Evolutionary conservation across 2,888 invertebrate species (phyloP).

Genomic region (Itoplectis maculator): DNA sequence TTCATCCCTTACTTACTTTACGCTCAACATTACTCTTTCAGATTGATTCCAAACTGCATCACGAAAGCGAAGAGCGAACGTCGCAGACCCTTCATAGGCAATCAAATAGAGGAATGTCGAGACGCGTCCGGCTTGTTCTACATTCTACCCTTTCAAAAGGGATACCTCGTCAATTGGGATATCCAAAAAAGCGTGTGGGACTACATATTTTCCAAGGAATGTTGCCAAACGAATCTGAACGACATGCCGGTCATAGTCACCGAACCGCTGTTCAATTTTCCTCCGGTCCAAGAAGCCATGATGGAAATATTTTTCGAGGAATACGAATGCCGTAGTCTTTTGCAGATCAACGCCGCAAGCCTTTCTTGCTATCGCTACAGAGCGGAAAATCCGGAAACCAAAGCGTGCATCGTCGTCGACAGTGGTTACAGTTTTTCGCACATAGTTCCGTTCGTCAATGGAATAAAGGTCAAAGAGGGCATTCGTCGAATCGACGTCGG

Average conservation of each 20-base stretch:
- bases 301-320: conserved; percentile 99
- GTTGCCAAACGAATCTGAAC: conserved; percentile 91
- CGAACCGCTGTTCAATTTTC: conserved; percentile 97
- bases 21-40: conserved; percentile 79
- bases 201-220: conserved; percentile 95
- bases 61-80: conserved; percentile 99
- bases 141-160: conserved; percentile 97
- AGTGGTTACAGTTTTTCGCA: conserved; percentile 98
- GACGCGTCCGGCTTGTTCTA: conserved; percentile 98
- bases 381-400: conserved; percentile 85
- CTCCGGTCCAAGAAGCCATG: conserved; percentile 96
- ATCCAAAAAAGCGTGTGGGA: conserved; percentile 98
- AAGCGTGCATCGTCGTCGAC: conserved; percentile 94
- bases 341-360: conserved; percentile 92
- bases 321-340: conserved; percentile 94
- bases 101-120: conserved; percentile 98
- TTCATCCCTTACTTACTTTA: neutral
- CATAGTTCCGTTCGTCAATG: conserved; percentile 94
- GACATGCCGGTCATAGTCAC: conserved; percentile 94
- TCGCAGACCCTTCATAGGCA: conserved; percentile 95
- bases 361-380: conserved; percentile 90
- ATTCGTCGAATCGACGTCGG: conserved; percentile 96
- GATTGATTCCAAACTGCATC: conserved; percentile 96
- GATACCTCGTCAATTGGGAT: conserved; percentile 98
- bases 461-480: conserved; percentile 87